phyloP scores from a whole-genome alignment of 2,797 vertebrate species.

The Crocidura indochinensis region DNA sequence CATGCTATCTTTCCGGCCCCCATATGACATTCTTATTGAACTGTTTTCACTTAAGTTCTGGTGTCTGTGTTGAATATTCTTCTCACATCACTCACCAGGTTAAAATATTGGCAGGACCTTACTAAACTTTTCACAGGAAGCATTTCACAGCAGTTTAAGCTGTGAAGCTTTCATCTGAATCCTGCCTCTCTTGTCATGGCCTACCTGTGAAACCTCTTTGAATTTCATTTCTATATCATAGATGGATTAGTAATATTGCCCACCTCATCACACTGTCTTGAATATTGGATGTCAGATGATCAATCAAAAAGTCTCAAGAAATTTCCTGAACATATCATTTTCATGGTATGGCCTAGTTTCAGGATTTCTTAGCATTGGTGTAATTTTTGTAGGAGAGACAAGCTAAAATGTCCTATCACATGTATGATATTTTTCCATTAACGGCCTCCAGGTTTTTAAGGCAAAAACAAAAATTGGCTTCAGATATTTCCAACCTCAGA shows the following conservation, averaged over 20 bases:
- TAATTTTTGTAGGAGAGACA: background rate
- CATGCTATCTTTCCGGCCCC: background rate
- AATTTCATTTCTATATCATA: background rate
- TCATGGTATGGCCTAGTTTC: background rate
- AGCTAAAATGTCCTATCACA: no score
- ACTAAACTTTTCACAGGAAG: background rate
- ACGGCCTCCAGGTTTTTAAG: background rate
- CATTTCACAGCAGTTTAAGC: no score
- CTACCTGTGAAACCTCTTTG: no score
- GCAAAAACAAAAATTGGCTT: background rate
- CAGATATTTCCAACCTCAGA: background rate
- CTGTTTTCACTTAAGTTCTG: background rate
- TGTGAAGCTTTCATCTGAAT: no score
- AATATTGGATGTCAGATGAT: background rate
- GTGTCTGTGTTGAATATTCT: background rate
- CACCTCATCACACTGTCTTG: background rate
- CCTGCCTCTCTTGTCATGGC: no score
- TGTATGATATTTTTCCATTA: background rate
- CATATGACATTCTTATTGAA: accelerated
- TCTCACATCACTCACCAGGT: no score
- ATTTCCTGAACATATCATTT: background rate
- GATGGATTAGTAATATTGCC: background rate
- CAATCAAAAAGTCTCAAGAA: background rate
- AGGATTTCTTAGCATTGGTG: background rate
- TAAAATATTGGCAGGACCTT: background rate